Evolutionary conservation across 2,888 invertebrate genomes (phyloP).

Genomic region (Erebia ligea): DNA sequence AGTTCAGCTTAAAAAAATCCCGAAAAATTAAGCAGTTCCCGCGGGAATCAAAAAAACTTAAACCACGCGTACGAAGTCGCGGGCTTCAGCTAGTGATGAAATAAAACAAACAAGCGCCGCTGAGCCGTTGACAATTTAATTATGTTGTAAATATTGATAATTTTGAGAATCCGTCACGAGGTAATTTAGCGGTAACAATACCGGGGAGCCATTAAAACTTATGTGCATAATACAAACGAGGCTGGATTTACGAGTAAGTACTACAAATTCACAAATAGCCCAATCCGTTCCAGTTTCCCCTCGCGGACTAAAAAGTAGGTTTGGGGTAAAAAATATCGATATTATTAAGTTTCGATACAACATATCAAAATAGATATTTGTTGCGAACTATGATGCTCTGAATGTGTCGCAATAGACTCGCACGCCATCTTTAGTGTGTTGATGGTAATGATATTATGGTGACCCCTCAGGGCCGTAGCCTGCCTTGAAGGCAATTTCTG

Average conservation of each 20-base stretch:
- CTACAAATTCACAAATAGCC: conserved; percentile 64
- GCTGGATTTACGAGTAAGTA: conserved; percentile 57
- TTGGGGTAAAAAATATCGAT: conserved; percentile 4
- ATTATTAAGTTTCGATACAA: background rate
- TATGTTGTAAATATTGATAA: conserved; percentile 23
- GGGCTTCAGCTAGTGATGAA: background rate
- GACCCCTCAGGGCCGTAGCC: no score
- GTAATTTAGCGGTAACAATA: conserved; percentile 28
- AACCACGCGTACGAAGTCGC: background rate
- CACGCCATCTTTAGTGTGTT: no score
- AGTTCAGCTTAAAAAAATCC: no score
- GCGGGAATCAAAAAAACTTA: no score
- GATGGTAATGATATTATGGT: no score
- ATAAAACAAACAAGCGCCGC: background rate
- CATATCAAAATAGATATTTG: background rate
- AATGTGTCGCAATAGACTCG: no score
- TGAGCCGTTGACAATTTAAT: conserved; percentile 22
- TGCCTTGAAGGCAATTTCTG: no score
- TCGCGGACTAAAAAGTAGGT: conserved; percentile 49
- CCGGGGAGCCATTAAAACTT: conserved; percentile 31
- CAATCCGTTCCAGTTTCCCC: conserved; percentile 57
- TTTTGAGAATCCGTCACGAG: conserved; percentile 32
- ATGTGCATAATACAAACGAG: conserved; percentile 50
- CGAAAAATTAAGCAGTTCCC: no score
- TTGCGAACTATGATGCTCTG: no score